Percentiles rank a stretch among this genome's conserved stretches.
Evolutionary conservation across 2,113 vertebrate species (phyloP).

Genomic region (Cygnus buccinator): DNA sequence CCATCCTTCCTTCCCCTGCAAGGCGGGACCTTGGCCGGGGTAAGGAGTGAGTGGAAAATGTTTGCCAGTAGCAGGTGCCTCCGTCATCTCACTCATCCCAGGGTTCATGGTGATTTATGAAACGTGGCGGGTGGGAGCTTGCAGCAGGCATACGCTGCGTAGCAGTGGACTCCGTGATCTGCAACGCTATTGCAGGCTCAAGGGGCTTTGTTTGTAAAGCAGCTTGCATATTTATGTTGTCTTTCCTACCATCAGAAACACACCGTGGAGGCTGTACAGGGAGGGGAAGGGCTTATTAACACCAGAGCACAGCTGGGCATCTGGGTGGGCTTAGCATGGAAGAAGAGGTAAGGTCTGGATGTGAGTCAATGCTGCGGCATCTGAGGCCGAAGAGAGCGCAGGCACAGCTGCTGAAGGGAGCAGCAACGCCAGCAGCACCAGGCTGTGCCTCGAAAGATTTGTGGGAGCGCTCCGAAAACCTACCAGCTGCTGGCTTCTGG

Average conservation of each 20-base stretch:
- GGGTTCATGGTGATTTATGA: not conserved
- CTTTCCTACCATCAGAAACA: not conserved
- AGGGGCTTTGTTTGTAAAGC: not conserved
- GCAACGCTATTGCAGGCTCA: not conserved
- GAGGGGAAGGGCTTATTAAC: not conserved
- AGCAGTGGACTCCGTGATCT: not conserved
- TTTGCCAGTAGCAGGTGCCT: not conserved
- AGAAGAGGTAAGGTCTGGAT: not conserved
- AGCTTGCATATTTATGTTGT: not conserved
- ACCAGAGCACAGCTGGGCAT: not conserved
- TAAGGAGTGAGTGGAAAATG: not conserved
- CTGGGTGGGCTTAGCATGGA: not conserved
- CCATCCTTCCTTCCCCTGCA: not conserved
- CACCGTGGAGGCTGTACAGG: not conserved
- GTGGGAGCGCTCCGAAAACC: not conserved
- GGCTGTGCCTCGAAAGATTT: not conserved
- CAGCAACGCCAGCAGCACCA: fast-evolving
- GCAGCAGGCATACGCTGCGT: not conserved
- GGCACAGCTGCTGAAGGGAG: not conserved
- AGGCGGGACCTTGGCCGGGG: fast-evolving
- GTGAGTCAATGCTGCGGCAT: fast-evolving
- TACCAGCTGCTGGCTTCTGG: not conserved
- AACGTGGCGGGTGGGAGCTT: not conserved
- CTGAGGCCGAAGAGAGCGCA: not conserved
- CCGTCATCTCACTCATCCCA: not conserved